phyloP scores from a whole-genome alignment of 2,888 invertebrate genomes.

The Rhagonycha lutea region DNA sequence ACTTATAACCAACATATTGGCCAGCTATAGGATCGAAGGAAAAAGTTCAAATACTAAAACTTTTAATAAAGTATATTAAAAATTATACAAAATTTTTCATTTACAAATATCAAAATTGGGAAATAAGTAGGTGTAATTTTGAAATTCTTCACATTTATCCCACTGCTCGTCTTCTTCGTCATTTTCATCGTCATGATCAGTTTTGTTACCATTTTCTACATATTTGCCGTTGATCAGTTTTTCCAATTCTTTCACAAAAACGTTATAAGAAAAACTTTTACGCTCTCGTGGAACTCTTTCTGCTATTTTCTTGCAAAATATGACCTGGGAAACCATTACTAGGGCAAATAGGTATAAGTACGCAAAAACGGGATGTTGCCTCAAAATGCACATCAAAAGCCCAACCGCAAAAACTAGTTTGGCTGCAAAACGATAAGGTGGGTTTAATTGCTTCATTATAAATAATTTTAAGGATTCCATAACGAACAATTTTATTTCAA shows the following conservation, averaged over 20 bases:
- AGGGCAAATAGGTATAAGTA: not conserved
- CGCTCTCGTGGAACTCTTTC: not conserved
- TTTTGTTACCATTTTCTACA: not conserved
- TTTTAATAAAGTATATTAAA: not conserved
- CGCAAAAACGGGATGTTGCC: not conserved
- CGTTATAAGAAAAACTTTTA: not conserved
- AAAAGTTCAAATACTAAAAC: not conserved
- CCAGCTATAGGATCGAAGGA: too few species aligned
- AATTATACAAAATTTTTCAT: not conserved
- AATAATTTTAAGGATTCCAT: not conserved
- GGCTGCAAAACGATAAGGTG: not conserved
- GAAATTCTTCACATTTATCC: constrained; percentile 5
- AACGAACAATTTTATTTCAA: not conserved
- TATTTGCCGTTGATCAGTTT: not conserved
- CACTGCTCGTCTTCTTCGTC: not conserved
- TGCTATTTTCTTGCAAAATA: not conserved
- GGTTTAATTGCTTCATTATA: not conserved
- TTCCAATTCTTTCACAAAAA: not conserved
- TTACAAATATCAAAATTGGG: not conserved
- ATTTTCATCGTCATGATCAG: not conserved
- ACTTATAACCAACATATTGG: too few species aligned
- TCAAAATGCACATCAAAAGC: not conserved
- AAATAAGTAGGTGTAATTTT: not conserved
- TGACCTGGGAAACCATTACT: not conserved
- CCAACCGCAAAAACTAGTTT: not conserved